Base-by-base conservation (phyloP, 2,113 vertebrate species). In the Gadus chalcogrammus region DNA sequence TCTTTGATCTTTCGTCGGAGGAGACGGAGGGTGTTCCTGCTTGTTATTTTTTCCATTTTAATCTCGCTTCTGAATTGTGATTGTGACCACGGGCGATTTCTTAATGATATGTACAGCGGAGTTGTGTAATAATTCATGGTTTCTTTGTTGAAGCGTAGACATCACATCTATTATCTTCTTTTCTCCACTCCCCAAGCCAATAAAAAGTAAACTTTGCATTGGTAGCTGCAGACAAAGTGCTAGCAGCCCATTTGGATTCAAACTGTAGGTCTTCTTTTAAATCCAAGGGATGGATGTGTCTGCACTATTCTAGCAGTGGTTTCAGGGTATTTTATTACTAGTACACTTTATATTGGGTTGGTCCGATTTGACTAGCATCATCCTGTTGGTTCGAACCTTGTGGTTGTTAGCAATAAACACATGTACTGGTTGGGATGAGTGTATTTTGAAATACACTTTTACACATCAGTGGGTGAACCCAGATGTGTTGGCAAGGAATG, bases 1-100 rank as follows among this genome's bases (percentile, higher is more conserved):
- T 86, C 85, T 90, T 90, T 91, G 87, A 89, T 90, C 85, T 76
- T 90, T 79, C 80, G 73, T 82, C 74, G 78, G 79, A 84, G 42
- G 31, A 31, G 31, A 31, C 31, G 5, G 31, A 31, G 31, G 31
- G 79, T 84, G 80, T 89, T 78, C 82, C 80, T 82, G 79, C 83
- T 79, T 83, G 70, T 85, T 82, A 81, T 80, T 84, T 80, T 84
- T 86, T 84, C 74, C 72, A 82, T 84, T 85, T 86, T 79, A 77
- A 87, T 79, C 83, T 85, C 67, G 78, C 85, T 86, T 78, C 83
- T 85, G 83, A 83, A 87, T 87, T 84, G 83, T 86, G 79, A 85
- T 87, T 84, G 83, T 63, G 73, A 81, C 86, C 84, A 68, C 84
- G 79, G 85, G 84, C 83, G 78, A 72, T 89, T 89, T 88, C 79